phyloP scores from a whole-genome alignment of 2,113 vertebrate species.

The Proterorhinus semilunaris region DNA sequence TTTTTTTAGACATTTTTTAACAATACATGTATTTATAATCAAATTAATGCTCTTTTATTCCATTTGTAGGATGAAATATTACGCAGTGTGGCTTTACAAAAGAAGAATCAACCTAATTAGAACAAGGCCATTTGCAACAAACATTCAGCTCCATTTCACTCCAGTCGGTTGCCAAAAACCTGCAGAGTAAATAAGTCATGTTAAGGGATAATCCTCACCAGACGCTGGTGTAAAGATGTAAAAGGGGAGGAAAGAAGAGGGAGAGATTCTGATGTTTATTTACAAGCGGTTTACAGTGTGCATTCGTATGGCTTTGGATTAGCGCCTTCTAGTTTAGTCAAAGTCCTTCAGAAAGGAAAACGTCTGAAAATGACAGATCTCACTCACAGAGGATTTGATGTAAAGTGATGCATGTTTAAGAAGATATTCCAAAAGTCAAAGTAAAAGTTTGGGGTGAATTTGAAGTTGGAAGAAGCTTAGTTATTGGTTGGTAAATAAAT shows the following conservation, averaged over 20 bases:
- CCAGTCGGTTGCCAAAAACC: slow-evolving; percentile 4
- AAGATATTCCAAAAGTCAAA: neutral
- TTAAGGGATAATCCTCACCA: slow-evolving; percentile 39
- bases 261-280: slow-evolving; percentile 58
- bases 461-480: neutral
- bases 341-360: slow-evolving; percentile 63
- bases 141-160: neutral
- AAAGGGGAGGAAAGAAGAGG: slow-evolving; percentile 25
- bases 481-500: neutral
- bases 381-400: neutral
- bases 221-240: slow-evolving; percentile 28
- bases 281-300: slow-evolving; percentile 59
- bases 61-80: too few species aligned
- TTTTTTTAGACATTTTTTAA: too few species aligned
- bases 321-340: slow-evolving; percentile 13
- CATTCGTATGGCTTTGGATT: slow-evolving; percentile 56
- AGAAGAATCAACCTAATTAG: neutral
- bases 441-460: neutral
- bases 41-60: too few species aligned
- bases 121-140: slow-evolving; percentile 8
- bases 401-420: neutral
- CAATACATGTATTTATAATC: too few species aligned
- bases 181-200: slow-evolving; percentile 23
- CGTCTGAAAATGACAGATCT: slow-evolving; percentile 5
- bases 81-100: too few species aligned